phyloP scores from a whole-genome alignment of 2,113 vertebrate genomes.

The Columbina picui region DNA sequence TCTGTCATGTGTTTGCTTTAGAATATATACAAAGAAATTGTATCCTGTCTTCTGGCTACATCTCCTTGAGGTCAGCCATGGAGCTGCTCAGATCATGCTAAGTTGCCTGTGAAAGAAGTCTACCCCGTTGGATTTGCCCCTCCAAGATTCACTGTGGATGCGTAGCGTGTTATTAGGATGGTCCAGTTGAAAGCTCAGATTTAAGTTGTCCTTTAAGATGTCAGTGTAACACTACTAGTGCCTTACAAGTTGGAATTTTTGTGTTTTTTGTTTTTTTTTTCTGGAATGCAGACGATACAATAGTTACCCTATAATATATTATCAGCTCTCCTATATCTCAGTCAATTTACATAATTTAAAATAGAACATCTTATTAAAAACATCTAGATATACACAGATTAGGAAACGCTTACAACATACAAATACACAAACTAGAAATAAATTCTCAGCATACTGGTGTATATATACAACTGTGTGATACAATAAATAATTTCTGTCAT shows the following conservation, averaged over 20 bases:
- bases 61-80: slow-evolving; percentile 71
- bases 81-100: slow-evolving; percentile 70
- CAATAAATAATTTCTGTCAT: slow-evolving; percentile 97
- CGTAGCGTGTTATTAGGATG: slow-evolving; percentile 69
- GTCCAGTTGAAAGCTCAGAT: slow-evolving; percentile 85
- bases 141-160: slow-evolving; percentile 56
- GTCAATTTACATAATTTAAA: slow-evolving; percentile 99
- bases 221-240: slow-evolving; percentile 88
- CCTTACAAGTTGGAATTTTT: slow-evolving; percentile 85
- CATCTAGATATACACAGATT: slow-evolving; percentile 99
- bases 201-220: slow-evolving; percentile 92
- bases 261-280: slow-evolving; percentile 42
- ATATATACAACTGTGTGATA: slow-evolving; percentile 96
- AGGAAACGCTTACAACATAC: slow-evolving; percentile 99
- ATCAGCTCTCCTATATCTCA: slow-evolving; percentile 98
- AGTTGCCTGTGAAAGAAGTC: slow-evolving; percentile 75
- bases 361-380: slow-evolving; percentile 99
- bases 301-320: slow-evolving; percentile 95
- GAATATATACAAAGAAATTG: slow-evolving; percentile 57
- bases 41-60: slow-evolving; percentile 69
- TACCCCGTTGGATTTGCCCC: slow-evolving; percentile 67
- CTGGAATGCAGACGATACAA: slow-evolving; percentile 95
- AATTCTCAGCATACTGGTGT: slow-evolving; percentile 96
- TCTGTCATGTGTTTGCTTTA: slow-evolving; percentile 46
- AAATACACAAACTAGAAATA: slow-evolving; percentile 99